phyloP scores from a whole-genome alignment of 2,113 vertebrate genomes.

The Coregonus clupeaformis region DNA sequence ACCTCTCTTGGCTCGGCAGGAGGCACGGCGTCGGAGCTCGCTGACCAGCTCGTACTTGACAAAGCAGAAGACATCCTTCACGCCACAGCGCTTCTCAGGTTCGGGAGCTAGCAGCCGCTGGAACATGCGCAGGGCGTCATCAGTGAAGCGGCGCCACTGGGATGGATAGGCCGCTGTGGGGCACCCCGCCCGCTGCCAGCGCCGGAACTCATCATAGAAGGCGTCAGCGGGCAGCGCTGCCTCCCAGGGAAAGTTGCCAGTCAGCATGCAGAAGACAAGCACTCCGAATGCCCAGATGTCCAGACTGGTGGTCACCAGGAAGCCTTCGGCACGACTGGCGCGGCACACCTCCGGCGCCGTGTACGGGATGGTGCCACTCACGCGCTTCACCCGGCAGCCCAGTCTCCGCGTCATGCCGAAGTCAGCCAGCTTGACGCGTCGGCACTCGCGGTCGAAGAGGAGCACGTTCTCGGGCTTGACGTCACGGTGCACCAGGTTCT shows the following conservation, averaged over 20 bases:
- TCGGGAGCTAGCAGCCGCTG: slow-evolving; percentile 88
- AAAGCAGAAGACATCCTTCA: slow-evolving; percentile 97
- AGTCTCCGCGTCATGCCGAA: slow-evolving; percentile 97
- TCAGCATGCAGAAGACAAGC: slow-evolving; percentile 97
- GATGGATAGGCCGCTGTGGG: slow-evolving; percentile 88
- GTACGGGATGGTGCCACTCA: slow-evolving; percentile 98
- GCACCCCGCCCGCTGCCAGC: slow-evolving; percentile 90
- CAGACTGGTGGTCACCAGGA: slow-evolving; percentile 90
- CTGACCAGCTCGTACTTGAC: slow-evolving; percentile 94
- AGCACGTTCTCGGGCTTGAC: slow-evolving; percentile 98
- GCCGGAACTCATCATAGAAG: slow-evolving; percentile 96
- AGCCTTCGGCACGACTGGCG: slow-evolving; percentile 87
- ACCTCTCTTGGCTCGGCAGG: slow-evolving; percentile 84
- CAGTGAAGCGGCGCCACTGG: slow-evolving; percentile 97
- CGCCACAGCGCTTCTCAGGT: slow-evolving; percentile 89
- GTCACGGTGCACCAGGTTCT: slow-evolving; percentile 94
- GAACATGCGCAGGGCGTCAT: slow-evolving; percentile 95
- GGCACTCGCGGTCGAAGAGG: slow-evolving; percentile 94
- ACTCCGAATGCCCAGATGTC: slow-evolving; percentile 98
- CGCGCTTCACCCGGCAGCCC: slow-evolving; percentile 93
- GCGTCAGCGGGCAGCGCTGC: slow-evolving; percentile 88
- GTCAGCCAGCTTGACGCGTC: slow-evolving; percentile 94
- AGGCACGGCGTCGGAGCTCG: slow-evolving; percentile 88
- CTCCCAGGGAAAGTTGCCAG: slow-evolving; percentile 98
- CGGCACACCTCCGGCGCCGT: slow-evolving; percentile 96